A percentile compares a stretch with the other conserved stretches of the same genome.
Evolutionary conservation across 1,140 invertebrate species (phyloP).

Genomic region (Pteromalus puparum): DNA sequence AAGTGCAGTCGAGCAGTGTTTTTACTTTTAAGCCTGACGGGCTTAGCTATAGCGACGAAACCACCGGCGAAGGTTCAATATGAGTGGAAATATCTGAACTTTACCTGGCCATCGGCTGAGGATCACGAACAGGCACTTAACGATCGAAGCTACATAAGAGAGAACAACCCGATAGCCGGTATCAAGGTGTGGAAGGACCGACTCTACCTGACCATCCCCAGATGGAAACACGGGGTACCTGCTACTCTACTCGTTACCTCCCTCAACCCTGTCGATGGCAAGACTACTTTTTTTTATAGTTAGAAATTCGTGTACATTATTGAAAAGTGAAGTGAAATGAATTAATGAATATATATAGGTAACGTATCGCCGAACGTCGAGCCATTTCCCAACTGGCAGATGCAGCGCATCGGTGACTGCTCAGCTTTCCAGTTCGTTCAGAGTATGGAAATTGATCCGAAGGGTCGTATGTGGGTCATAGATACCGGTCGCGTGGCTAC

Average conservation of each 20-base stretch:
- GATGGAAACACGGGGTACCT: constrained; percentile 81
- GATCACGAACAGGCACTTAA: constrained; percentile 73
- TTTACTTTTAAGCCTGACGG: too few species aligned
- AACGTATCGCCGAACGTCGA: constrained; percentile 60
- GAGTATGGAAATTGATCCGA: constrained; percentile 80
- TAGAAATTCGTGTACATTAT: neutral
- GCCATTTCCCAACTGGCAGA: constrained; percentile 80
- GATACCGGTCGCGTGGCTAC: constrained; percentile 78
- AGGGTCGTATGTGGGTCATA: constrained; percentile 81
- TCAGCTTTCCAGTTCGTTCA: constrained; percentile 80
- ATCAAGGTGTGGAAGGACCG: constrained; percentile 79
- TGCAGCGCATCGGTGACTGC: constrained; percentile 77
- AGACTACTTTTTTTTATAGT: neutral
- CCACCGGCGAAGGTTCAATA: neutral
- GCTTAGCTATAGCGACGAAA: neutral
- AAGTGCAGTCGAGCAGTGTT: too few species aligned
- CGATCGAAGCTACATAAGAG: constrained; percentile 76
- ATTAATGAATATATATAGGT: neutral
- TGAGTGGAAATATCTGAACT: constrained; percentile 70
- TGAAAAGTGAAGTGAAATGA: neutral
- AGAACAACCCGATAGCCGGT: constrained; percentile 80
- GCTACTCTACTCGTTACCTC: constrained; percentile 79
- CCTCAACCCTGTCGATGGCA: constrained; percentile 54
- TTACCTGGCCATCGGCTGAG: constrained; percentile 65
- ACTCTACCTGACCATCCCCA: constrained; percentile 79